A percentile compares a stretch with the other conserved stretches of the same genome.
Conservation (phyloP, 2,113 vertebrate genomes). For the Dendropsophus ebraccatus region DNA sequence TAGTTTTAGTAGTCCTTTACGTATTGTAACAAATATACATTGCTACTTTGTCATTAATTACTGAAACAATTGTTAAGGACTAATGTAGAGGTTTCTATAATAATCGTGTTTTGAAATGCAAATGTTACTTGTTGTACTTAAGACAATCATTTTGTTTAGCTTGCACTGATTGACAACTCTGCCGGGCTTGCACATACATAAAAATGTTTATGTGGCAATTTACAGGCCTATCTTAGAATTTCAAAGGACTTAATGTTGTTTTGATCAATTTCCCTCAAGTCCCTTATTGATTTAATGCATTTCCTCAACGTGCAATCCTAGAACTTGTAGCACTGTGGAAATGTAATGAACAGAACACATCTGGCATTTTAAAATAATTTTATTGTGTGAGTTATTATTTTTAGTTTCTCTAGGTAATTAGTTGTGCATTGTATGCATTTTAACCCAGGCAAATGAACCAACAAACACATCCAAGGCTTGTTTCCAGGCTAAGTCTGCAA, state of each 20-base stretch:
- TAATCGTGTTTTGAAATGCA: conserved; percentile 49
- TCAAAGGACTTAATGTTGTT: conserved; percentile 58
- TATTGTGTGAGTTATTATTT: conserved; percentile 51
- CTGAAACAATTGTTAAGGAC: conserved; percentile 29
- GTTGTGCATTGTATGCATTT: conserved; percentile 44
- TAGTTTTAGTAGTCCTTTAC: background rate
- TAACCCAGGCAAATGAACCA: conserved; percentile 38
- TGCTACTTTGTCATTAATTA: background rate
- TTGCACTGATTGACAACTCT: conserved; percentile 53
- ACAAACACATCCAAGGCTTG: conserved; percentile 1
- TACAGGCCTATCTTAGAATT: conserved; percentile 51
- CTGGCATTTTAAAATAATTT: conserved; percentile 54
- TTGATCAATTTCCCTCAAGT: conserved; percentile 58
- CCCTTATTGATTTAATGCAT: conserved; percentile 58
- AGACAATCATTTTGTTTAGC: conserved; percentile 58
- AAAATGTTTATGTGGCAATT: conserved; percentile 59
- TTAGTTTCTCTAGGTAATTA: conserved; percentile 55
- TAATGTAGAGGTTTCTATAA: conserved; percentile 15
- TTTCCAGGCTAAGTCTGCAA: conserved; percentile 15
- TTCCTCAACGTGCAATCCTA: conserved; percentile 29
- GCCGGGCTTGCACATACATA: conserved; percentile 51
- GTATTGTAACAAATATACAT: background rate
- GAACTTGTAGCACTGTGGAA: conserved; percentile 46
- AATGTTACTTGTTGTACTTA: conserved; percentile 53
- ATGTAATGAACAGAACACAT: conserved; percentile 49